Base-by-base conservation (phyloP, 2,113 vertebrate species). In the Limanda limanda region DNA sequence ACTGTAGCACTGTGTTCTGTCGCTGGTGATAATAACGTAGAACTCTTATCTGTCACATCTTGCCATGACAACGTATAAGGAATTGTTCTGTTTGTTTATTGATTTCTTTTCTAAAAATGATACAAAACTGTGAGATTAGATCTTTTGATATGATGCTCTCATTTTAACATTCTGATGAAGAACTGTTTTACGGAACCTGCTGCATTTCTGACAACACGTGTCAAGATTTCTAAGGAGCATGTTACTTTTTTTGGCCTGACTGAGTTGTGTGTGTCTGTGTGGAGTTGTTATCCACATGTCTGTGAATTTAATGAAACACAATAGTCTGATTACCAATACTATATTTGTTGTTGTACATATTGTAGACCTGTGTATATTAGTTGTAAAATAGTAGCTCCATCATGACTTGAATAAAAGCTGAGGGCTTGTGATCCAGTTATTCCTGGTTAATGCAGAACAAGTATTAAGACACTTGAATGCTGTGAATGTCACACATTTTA, bases 331-430 rank as follows among this genome's bases (percentile, higher is more conserved):
- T 51, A 82, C 61, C 37, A 35, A 51, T 67, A 47, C 74, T 71
- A 18, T 91, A 64, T 62, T 86, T 71, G 82, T 86, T 80, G 85
- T 88, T 91, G 91, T 91, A 91, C 77, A 91, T 87, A 88, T 21
- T 81, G 72, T 89, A 91, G 89, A 76, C 72, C 67, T 83, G 80
- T 91, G 86, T 90, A 79, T 68, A 87, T 86, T 91, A 87, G 89
- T 20, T 89, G 81, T 89, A 86, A 81, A 20, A 88, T 82, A 85
- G 58, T 71, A 83, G 71, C 78, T 83, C 71, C 76, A 69, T 84
- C 79, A 88, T 88, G 84, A 90, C 86, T 89, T 89, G 87, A 90
- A 91, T 87, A 90, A 90, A 51, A 91, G 73, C 14, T 77, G 83
- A 81, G 72, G 57, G 78, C 68, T 83, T 62, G 59, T 70, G 71